phyloP scores from a whole-genome alignment of 2,113 vertebrate genomes.

The Cervus canadensis region DNA sequence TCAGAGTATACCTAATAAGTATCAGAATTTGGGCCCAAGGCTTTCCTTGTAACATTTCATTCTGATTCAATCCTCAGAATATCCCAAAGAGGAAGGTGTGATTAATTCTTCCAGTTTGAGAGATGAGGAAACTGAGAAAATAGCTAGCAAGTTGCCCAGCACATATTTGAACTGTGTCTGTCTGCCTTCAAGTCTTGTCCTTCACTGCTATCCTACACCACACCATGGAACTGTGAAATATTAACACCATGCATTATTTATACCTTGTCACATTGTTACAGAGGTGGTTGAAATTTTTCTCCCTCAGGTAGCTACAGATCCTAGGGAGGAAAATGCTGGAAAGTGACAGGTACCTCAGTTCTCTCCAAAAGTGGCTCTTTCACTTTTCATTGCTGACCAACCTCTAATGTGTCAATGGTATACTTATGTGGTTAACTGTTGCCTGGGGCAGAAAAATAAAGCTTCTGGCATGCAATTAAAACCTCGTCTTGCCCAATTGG shows the following conservation, averaged over 20 bases:
- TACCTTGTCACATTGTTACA: not conserved
- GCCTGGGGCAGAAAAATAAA: slow-evolving; percentile 73
- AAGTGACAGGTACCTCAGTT: slow-evolving; percentile 58
- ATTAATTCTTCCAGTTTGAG: not conserved
- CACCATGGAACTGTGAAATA: rapidly evolving
- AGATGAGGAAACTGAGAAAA: not conserved
- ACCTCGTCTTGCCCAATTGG: slow-evolving; percentile 78
- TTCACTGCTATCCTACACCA: no score
- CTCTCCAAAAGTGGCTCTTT: slow-evolving; percentile 49
- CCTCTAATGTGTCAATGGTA: slow-evolving; percentile 60
- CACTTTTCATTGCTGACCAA: slow-evolving; percentile 64
- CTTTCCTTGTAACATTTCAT: not conserved
- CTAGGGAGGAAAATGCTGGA: not conserved
- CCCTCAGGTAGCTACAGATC: not conserved
- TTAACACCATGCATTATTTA: not conserved
- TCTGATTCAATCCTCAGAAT: not conserved
- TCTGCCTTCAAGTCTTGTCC: not conserved
- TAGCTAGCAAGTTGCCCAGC: not conserved
- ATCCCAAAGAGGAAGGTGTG: not conserved
- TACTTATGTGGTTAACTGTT: slow-evolving; percentile 77
- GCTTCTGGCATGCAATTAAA: slow-evolving; percentile 75
- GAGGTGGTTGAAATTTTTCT: not conserved
- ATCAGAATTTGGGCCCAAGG: not conserved
- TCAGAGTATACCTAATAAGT: not conserved
- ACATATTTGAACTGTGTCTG: not conserved